Evolutionary conservation across 2,888 invertebrate genomes (phyloP), one percentile per base, ranked within the genome.

Genomic region (Leistus spinibarbis): DNA sequence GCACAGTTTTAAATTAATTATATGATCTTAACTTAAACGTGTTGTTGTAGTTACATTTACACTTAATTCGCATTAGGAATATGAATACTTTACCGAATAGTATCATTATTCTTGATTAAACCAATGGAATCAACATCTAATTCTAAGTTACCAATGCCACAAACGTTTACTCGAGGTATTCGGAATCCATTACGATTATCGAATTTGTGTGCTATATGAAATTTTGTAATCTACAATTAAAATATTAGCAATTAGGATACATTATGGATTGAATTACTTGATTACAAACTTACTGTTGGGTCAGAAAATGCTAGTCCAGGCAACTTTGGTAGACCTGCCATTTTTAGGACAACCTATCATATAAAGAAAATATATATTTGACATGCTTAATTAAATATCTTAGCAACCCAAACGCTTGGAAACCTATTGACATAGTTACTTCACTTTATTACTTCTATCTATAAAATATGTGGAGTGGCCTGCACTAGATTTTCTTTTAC

Each of bases 261-360:
- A n/a, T n/a, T n/a, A n/a, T n/a, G n/a, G n/a, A n/a, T n/a, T n/a
- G n/a, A n/a, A n/a, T n/a, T n/a, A n/a, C n/a, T n/a, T n/a, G n/a
- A n/a, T n/a, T n/a, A 62, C 70, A 22, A 70, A 79, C 83, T 82
- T 82, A 85, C 85, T n/a, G 90, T 90, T 3, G 91, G 90, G 83
- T 93, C 91, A 53, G 87, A 84, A 82, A 92, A 92, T 13, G 87
- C 87, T 79, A 90, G 88, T 67, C 93, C 93, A 5, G 93, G 93
- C 72, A 93, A 84, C 84, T 92, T 90, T 3, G 93, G 93, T 67
- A 93, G 85, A 66, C 91, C 90, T 76, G 84, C 78, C 86, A 86
- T 85, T n/a, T n/a, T n/a, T n/a, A n/a, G n/a, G n/a, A n/a, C n/a
- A n/a, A n/a, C n/a, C n/a, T n/a, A n/a, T n/a, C n/a, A n/a, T n/a